Evolutionary conservation across 2,113 vertebrate species (phyloP).

Genomic region (Neodon shergylaensis): DNA sequence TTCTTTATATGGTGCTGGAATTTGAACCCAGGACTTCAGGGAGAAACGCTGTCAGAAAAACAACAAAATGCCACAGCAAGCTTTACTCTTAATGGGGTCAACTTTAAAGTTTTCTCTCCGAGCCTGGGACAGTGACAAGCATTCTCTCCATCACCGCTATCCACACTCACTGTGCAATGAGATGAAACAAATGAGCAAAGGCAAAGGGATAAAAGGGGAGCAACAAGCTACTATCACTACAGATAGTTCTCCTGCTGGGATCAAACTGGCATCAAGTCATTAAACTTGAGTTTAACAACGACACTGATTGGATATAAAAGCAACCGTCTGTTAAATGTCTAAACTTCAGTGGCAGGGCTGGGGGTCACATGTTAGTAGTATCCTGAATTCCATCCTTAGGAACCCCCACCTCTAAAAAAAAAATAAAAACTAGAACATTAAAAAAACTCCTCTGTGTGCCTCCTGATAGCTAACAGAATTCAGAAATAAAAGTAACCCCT

Average conservation of each 20-base stretch:
- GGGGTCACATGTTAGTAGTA: neutral
- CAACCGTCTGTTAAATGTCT: neutral
- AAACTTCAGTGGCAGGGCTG: neutral
- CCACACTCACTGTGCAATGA: neutral
- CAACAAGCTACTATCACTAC: neutral
- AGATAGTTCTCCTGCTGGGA: neutral
- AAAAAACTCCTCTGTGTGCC: no score
- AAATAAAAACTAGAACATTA: no score
- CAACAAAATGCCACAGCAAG: neutral
- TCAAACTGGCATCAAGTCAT: no score
- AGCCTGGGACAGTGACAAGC: neutral
- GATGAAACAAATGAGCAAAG: neutral
- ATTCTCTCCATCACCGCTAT: neutral
- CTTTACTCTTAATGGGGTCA: no score
- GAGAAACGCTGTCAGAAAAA: neutral
- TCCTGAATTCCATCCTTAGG: no score
- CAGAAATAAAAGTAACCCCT: neutral
- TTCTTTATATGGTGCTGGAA: neutral
- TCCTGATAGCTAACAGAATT: neutral
- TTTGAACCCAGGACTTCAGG: neutral
- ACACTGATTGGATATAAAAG: neutral
- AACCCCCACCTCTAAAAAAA: neutral
- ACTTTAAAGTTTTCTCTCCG: neutral
- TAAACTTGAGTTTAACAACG: neutral
- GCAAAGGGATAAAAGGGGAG: neutral